Base-by-base conservation (phyloP, 2,888 invertebrate genomes). In the Onthophagus sagittarius region DNA sequence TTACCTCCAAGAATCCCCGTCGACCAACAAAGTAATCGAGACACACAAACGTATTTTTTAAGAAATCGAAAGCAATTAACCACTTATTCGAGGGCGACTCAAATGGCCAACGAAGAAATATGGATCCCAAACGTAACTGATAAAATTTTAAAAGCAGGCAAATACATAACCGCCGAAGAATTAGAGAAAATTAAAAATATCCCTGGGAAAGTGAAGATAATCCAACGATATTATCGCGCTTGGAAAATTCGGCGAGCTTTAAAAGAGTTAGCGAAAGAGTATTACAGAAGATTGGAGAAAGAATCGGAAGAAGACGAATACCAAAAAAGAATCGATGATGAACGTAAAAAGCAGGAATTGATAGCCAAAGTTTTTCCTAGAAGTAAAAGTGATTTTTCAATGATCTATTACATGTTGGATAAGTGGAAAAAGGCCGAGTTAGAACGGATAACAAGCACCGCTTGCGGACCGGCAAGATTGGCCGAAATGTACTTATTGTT, bases 311-410 rank as follows among this genome's bases (percentile, higher is more conserved):
- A 87, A 69, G 89, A 88, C 72, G 86, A 87, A 67, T 84, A 84
- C 72, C 83, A 83, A 72, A 39, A 76, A 11, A 86, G 87, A 76
- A 88, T 88, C 67, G 85, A 88, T 79, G 87, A 87, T 75, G 86
- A 86, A 75, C 86, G 90, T 71, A 84, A 88, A 76, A 86, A 88
- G 39, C 85, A 84, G 39, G 91, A 91, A 80, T 86, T 91, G 13
- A 85, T 90, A 33, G 89, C 90, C 5, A 91, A 90, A 84, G 90
- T 90, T n/a, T 91, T 90, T 81, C 94, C 94, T 0, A 88, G 88
- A 79, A 89, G 90, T 4, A 88, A 90, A 73, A 89, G 89, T 78
- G 94, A 94, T 83, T 94, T 94, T 79, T 91, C 92, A 78, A 89
- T 93, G 85, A 85, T 94, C 0, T 93, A 91, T 81, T 88, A 89